Percentiles rank a stretch among this genome's conserved stretches.
Conservation (phyloP, 2,797 vertebrate species). For the Anguilla marmorata region DNA sequence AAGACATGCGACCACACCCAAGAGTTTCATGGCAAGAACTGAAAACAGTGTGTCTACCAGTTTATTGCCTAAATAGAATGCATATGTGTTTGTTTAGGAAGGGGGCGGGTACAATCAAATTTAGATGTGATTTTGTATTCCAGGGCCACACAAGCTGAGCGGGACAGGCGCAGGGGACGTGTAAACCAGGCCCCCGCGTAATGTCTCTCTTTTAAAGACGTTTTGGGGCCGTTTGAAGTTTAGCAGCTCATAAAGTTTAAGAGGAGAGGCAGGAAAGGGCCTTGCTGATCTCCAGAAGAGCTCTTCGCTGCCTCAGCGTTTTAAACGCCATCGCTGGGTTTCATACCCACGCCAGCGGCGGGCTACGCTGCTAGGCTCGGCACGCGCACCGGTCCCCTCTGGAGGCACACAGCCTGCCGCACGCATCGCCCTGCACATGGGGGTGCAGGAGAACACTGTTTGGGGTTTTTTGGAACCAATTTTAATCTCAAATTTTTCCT, state of each 20-base stretch:
- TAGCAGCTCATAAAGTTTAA: neutral
- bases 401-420: neutral
- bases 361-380: neutral
- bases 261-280: neutral
- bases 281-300: neutral
- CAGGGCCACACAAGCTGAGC: slow-evolving; percentile 21
- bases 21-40: neutral
- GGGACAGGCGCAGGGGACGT: neutral
- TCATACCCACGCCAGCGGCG: neutral
- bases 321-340: neutral
- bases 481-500: neutral
- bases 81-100: slow-evolving; percentile 15
- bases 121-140: neutral
- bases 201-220: neutral
- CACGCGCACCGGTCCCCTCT: neutral
- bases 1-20: too few relatives aligned
- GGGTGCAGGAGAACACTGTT: neutral
- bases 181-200: neutral
- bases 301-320: neutral
- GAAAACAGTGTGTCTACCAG: neutral
- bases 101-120: slow-evolving; percentile 1
- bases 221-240: slow-evolving; percentile 22
- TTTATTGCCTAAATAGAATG: slow-evolving; percentile 27
- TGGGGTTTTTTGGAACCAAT: neutral
- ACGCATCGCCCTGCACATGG: neutral